A percentile compares a stretch with the other conserved stretches of the same genome.
Evolutionary conservation across 1,140 invertebrate genomes (phyloP).

Genomic region (Aphis craccivora): DNA sequence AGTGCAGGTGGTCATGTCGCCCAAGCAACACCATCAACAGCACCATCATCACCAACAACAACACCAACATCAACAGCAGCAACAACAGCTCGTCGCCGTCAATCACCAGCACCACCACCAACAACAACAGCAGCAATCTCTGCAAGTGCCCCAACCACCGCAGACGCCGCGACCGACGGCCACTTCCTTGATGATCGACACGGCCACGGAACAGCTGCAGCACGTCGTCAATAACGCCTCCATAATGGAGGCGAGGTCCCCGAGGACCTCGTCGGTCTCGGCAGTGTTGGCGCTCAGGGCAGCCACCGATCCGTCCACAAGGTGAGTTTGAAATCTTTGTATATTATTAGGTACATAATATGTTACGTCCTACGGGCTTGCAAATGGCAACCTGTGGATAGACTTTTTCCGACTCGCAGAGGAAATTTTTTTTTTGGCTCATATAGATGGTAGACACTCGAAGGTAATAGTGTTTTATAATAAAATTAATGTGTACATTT

Average conservation of each 20-base stretch:
- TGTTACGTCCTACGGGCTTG: too few relatives aligned
- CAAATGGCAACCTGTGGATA: too few relatives aligned
- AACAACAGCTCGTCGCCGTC: constrained; percentile 64
- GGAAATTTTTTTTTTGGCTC: too few relatives aligned
- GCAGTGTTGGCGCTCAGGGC: neutral
- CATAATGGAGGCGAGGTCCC: neutral
- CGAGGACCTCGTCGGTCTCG: neutral
- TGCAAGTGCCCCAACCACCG: neutral
- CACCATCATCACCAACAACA: constrained; percentile 74
- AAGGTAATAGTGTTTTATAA: too few relatives aligned
- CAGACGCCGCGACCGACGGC: neutral
- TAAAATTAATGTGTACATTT: too few relatives aligned
- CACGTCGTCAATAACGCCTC: neutral
- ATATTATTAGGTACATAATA: neutral
- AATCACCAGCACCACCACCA: neutral
- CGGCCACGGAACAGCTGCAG: neutral
- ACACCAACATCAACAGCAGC: constrained; percentile 68
- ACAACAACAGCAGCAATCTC: neutral
- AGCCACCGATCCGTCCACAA: neutral
- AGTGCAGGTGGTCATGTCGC: constrained; percentile 69
- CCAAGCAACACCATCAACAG: constrained; percentile 78
- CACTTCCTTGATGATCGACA: constrained; percentile 13
- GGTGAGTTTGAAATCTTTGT: neutral
- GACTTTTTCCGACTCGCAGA: too few relatives aligned
- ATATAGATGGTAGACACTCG: too few relatives aligned